Base-by-base conservation (phyloP, 53 echinoderm and acorn worm genomes). In the Antedon mediterranea region DNA sequence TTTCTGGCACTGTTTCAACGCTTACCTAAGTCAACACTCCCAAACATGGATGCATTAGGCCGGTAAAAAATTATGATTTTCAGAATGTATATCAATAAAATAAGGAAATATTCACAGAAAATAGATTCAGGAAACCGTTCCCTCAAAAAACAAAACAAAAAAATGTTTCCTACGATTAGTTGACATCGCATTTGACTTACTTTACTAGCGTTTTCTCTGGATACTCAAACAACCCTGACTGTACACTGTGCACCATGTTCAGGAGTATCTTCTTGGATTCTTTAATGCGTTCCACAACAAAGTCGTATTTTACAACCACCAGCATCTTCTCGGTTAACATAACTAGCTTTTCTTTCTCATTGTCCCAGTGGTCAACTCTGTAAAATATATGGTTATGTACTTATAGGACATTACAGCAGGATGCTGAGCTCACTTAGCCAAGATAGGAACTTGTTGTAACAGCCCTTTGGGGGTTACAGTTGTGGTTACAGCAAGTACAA, bases 331-430 rank as follows among this genome's bases (percentile, higher is more conserved):
- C 81, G 0, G 89, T 84, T 32, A 95, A 43, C 28, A 92, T 78
- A 34, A 81, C 81, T n/a, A 95, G 74, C 8, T 86, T 87, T 74
- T 95, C 91, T 76, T 89, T 89, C 86, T 95, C 95, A 42, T 92
- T 89, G 71, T 95, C 95, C 95, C 95, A 95, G 77, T 95, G 95
- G 76, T 95, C 95, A 79, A 95, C 79, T 75, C 89, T 91, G 76
- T 30, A 33, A 72, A 32, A n/a, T n/a, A n/a, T n/a, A n/a, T n/a
- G n/a, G n/a, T n/a, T n/a, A n/a, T n/a, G n/a, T n/a, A n/a, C n/a
- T n/a, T n/a, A n/a, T n/a, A n/a, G n/a, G n/a, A n/a, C n/a, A n/a
- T n/a, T n/a, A n/a, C n/a, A n/a, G n/a, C n/a, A n/a, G n/a, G n/a
- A n/a, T n/a, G n/a, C n/a, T n/a, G n/a, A n/a, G n/a, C n/a, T n/a